A percentile compares a stretch with the other conserved stretches of the same genome.
Evolutionary conservation across 2,888 invertebrate genomes (phyloP).

Genomic region (Eupeodes luniger): DNA sequence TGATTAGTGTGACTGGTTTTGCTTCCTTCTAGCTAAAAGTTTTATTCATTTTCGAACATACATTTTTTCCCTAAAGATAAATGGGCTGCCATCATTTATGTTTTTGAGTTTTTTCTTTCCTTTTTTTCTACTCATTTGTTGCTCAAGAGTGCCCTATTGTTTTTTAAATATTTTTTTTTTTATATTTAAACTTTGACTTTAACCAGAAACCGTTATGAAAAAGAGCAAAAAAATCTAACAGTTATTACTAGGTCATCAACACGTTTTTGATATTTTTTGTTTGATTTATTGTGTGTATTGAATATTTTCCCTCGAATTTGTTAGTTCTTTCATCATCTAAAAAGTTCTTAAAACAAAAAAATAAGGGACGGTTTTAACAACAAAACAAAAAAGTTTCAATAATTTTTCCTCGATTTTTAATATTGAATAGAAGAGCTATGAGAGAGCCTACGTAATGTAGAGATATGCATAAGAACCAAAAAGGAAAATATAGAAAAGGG

Average conservation of each 20-base stretch:
- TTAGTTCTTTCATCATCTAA: not conserved
- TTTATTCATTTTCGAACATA: constrained; percentile 1
- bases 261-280: constrained; percentile 61
- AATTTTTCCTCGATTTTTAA: constrained; percentile 11
- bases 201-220: not conserved
- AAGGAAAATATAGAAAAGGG: not conserved
- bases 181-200: constrained; percentile 4
- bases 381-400: constrained; percentile 39
- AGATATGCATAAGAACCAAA: constrained; percentile 26
- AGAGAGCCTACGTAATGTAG: not conserved
- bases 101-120: not conserved
- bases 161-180: not conserved
- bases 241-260: constrained; percentile 69
- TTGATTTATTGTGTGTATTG: constrained; percentile 54
- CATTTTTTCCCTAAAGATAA: not conserved
- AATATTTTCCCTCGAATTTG: constrained; percentile 14
- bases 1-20: not conserved
- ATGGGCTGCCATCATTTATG: not conserved
- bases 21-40: not conserved
- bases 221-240: constrained; percentile 19
- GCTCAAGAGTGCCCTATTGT: constrained; percentile 10
- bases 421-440: not conserved
- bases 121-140: constrained; percentile 2
- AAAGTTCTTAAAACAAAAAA: constrained; percentile 43
- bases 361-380: not conserved